These are phyloP conservation scores for Cassiopea andromeda DNA, from an alignment of 30 jellyfish, hydroid and myxozoan genomes.

Conservation along the genomic window DNA sequence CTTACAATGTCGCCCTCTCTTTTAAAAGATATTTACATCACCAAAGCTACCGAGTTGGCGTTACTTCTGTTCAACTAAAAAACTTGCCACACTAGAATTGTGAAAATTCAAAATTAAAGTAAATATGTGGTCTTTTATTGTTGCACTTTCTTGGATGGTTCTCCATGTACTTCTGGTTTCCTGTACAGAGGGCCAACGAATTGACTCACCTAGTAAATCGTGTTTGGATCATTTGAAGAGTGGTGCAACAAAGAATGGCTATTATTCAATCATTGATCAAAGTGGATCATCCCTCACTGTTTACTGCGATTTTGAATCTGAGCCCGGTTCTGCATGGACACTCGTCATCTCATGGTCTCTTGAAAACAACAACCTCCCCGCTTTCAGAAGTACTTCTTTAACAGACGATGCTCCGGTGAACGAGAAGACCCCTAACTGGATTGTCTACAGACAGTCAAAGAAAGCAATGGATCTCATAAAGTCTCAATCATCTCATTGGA, in stretches of 20 bases:
- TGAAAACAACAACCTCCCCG: background rate
- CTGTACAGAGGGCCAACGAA: too few species aligned
- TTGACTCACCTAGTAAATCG: background rate
- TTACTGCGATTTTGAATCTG: constrained; percentile 48
- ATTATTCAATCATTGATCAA: background rate
- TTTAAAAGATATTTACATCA: too few species aligned
- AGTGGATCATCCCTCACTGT: background rate
- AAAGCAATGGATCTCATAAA: background rate
- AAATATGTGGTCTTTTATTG: background rate
- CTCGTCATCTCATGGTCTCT: constrained; percentile 35
- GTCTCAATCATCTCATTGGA: background rate
- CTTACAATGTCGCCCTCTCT: too few species aligned
- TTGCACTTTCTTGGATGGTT: background rate
- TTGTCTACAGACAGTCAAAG: constrained; percentile 4
- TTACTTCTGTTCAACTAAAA: too few species aligned
- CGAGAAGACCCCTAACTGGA: constrained; percentile 37
- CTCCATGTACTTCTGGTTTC: background rate
- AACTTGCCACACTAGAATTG: too few species aligned
- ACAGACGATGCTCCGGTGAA: constrained; percentile 37
- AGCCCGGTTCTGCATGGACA: constrained; percentile 61
- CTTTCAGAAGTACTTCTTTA: background rate
- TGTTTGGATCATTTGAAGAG: constrained; percentile 26
- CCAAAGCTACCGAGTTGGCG: too few species aligned
- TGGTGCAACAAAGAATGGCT: constrained; percentile 18
- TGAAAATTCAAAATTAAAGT: too few species aligned